These are phyloP conservation scores for Drymodes brunneopygia DNA, from an alignment of 2,113 vertebrate species.

Conservation along the genomic window DNA sequence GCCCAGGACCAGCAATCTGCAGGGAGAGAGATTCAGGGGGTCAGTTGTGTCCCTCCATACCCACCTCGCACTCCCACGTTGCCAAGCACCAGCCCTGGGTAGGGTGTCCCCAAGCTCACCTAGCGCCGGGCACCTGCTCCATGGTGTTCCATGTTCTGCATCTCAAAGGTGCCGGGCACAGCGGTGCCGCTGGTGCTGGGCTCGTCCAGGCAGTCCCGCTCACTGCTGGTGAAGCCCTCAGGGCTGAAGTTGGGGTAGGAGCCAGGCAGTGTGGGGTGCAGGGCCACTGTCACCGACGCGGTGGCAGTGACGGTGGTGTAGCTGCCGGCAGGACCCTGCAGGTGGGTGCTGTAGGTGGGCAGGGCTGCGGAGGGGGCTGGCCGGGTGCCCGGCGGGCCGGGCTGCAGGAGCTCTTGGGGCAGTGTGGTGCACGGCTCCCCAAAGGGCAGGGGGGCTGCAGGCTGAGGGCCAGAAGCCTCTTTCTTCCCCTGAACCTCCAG, in stretches of 20 bases:
- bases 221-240: conserved; percentile 76
- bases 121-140: not conserved
- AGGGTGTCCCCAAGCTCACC: not conserved
- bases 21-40: not conserved
- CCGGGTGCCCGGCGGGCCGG: conserved; percentile 38
- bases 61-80: accelerated
- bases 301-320: conserved; percentile 89
- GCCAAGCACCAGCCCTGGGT: accelerated
- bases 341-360: conserved; percentile 64
- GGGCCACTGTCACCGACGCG: conserved; percentile 89
- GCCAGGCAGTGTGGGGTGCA: conserved; percentile 89
- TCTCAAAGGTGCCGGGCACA: conserved; percentile 58
- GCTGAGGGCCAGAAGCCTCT: not conserved
- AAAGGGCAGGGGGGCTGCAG: not conserved
- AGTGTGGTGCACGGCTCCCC: not conserved
- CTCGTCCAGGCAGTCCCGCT: conserved; percentile 78
- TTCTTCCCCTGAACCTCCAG: conserved; percentile 38
- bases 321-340: conserved; percentile 68
- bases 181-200: conserved; percentile 11
- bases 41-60: not conserved
- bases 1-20: not conserved
- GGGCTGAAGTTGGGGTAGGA: conserved; percentile 82
- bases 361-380: conserved; percentile 65
- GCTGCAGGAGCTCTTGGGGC: conserved; percentile 58
- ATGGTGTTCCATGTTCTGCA: conserved; percentile 75